These are phyloP conservation scores for Melanchra persicariae DNA, from an alignment of 2,888 invertebrate genomes.

Conservation along the genomic window DNA sequence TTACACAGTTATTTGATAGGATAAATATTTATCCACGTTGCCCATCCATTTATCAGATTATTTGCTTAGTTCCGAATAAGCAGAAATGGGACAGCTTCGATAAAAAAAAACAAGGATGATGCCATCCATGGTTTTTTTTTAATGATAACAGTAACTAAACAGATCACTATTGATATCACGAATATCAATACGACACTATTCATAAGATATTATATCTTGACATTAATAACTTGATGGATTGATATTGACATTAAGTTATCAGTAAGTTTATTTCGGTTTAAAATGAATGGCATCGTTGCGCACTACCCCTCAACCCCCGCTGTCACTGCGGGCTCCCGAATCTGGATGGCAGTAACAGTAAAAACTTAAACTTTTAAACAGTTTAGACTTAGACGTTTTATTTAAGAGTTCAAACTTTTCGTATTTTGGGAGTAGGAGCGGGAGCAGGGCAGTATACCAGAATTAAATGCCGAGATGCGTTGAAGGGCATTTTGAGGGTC, in stretches of 20 bases:
- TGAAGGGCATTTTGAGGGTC: slow-evolving; percentile 16
- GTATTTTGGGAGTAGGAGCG: too few relatives aligned
- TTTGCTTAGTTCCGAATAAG: slow-evolving; percentile 9
- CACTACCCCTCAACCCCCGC: background rate
- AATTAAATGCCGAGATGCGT: background rate
- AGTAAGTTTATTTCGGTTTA: background rate
- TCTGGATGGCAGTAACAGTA: too few relatives aligned
- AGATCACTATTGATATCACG: slow-evolving; percentile 2
- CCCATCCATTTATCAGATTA: slow-evolving; percentile 12
- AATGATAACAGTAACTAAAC: slow-evolving; percentile 8
- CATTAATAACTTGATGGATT: slow-evolving; percentile 21
- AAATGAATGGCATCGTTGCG: background rate
- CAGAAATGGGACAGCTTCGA: background rate
- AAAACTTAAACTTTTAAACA: too few relatives aligned
- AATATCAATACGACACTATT: background rate
- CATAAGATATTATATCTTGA: background rate
- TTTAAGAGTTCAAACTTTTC: too few relatives aligned
- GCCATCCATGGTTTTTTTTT: background rate
- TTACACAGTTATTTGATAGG: background rate
- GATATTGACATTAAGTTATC: background rate
- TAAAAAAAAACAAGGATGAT: background rate
- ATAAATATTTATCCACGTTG: background rate
- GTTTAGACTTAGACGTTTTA: too few relatives aligned
- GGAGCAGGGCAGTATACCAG: background rate
- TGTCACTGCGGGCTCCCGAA: background rate